These are phyloP conservation scores for Scophthalmus maximus DNA, from an alignment of 2,113 vertebrate genomes.

Conservation along the genomic window DNA sequence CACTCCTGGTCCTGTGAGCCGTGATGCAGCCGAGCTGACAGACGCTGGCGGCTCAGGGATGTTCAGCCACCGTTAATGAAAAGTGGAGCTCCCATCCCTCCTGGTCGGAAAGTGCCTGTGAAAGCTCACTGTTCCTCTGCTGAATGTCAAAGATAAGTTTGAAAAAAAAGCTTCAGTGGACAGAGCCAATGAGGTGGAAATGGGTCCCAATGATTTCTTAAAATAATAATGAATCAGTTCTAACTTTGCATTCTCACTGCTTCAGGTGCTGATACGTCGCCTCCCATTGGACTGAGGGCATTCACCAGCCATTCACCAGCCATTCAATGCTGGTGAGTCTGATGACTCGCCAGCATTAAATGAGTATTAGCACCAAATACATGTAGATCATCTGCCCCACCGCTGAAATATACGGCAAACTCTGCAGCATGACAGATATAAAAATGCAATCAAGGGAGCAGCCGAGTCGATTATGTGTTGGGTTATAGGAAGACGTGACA, in stretches of 20 bases:
- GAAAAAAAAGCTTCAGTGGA: constrained; percentile 22
- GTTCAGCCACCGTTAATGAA: constrained; percentile 71
- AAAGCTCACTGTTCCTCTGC: constrained; percentile 46
- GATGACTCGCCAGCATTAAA: constrained; percentile 6
- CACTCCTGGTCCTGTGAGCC: constrained; percentile 48
- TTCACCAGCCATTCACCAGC: too few relatives aligned
- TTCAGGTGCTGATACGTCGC: background rate
- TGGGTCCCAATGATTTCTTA: background rate
- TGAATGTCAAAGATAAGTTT: constrained; percentile 59
- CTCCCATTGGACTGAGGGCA: background rate
- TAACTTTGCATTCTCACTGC: background rate
- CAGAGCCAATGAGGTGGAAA: constrained; percentile 26
- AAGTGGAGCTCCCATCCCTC: constrained; percentile 60
- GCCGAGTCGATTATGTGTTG: constrained; percentile 46
- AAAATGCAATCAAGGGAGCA: constrained; percentile 51
- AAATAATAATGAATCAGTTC: constrained; percentile 17
- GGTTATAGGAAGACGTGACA: constrained; percentile 38
- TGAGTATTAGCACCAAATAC: constrained; percentile 22
- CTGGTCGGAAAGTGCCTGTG: constrained; percentile 49
- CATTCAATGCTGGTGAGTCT: too few relatives aligned
- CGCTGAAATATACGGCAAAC: constrained; percentile 43
- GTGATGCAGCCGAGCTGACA: constrained; percentile 59
- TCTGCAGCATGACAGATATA: constrained; percentile 43
- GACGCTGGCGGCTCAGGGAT: constrained; percentile 48
- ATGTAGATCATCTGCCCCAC: constrained; percentile 41